Evolutionary conservation across 2,797 vertebrate genomes (phyloP).

Genomic region (Thalassophryne amazonica): DNA sequence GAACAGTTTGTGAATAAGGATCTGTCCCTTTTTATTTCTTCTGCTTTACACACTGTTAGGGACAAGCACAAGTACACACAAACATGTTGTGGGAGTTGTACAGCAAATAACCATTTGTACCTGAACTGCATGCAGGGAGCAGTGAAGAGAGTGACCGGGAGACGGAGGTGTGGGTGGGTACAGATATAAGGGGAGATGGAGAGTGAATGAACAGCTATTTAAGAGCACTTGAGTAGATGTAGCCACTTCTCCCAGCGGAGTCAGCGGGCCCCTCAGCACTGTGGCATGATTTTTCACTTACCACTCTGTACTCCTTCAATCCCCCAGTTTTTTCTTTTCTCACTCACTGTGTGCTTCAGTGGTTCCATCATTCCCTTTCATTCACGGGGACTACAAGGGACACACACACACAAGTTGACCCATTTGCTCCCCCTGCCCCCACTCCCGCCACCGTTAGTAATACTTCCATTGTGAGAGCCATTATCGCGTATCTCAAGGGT

Average conservation of each 20-base stretch:
- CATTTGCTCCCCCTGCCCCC: constrained; percentile 67
- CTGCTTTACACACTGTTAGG: constrained; percentile 88
- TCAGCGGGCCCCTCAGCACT: constrained; percentile 77
- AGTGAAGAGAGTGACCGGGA: constrained; percentile 49
- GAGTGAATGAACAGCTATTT: constrained; percentile 71
- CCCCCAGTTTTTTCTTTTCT: constrained; percentile 39
- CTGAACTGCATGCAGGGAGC: constrained; percentile 67
- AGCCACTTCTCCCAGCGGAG: constrained; percentile 87
- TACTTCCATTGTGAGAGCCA: constrained; percentile 72
- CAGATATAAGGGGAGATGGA: constrained; percentile 56
- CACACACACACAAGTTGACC: constrained; percentile 61
- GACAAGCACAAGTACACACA: constrained; percentile 75
- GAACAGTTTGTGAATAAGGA: constrained; percentile 83
- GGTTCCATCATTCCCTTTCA: constrained; percentile 75
- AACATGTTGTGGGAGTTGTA: constrained; percentile 84
- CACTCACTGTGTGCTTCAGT: constrained; percentile 76
- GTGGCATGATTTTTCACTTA: constrained; percentile 93
- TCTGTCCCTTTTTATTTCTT: constrained; percentile 44
- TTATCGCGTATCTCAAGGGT: constrained; percentile 66
- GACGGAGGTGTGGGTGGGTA: constrained; percentile 47
- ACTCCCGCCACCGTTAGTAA: constrained; percentile 65
- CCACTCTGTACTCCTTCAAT: constrained; percentile 54
- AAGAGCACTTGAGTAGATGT: constrained; percentile 91
- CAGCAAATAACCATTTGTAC: constrained; percentile 95
- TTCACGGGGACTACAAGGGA: constrained; percentile 52